Evolutionary conservation across 2,797 vertebrate species (phyloP), one percentile per base, ranked within the genome.

Genomic region (Cirrhinus mrigala): DNA sequence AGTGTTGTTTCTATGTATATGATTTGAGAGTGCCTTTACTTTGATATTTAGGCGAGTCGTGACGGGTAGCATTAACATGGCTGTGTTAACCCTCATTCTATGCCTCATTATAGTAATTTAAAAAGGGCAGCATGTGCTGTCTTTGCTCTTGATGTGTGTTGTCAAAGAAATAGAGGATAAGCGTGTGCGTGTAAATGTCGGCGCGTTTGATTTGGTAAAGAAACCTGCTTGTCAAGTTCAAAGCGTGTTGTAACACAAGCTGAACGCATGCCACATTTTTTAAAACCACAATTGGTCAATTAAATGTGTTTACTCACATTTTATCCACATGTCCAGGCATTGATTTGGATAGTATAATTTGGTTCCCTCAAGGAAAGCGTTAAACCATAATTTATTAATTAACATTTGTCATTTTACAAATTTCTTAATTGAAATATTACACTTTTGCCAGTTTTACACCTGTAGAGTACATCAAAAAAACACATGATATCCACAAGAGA

Each of bases 91-190:
- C 22, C 16, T 37, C 6, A 4, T 85, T 74, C 52, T 62, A 82
- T 12, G 37, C 74, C 79, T 88, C 69, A 85, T 87, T 79, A 81
- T 60, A 60, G 54, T 81, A 80, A 40, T 76, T 56, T 66, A 54
- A 54, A 75, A 84, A 81, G 75, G 75, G 46, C 66, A 48, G 20
- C 50, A 46, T 44, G 73, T 64, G 24, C 40, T 80, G 69, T 71
- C 68, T 62, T 74, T 76, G 62, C 66, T 71, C 7, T 46, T 33
- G 54, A 52, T 60, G 46, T 81, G 64, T 70, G 71, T 68, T 71
- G 81, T 56, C 58, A 81, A 81, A 85, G 68, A 62, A 44, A 58
- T 46, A 54, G 33, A 58, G 52, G 24, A 56, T 52, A 37, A 5
- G 74, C 18, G 52, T 50, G 80, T 68, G 66, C 5, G 52, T 44